These are phyloP conservation scores for Telenomus remus DNA, from an alignment of 1,140 invertebrate genomes.

Conservation along the genomic window DNA sequence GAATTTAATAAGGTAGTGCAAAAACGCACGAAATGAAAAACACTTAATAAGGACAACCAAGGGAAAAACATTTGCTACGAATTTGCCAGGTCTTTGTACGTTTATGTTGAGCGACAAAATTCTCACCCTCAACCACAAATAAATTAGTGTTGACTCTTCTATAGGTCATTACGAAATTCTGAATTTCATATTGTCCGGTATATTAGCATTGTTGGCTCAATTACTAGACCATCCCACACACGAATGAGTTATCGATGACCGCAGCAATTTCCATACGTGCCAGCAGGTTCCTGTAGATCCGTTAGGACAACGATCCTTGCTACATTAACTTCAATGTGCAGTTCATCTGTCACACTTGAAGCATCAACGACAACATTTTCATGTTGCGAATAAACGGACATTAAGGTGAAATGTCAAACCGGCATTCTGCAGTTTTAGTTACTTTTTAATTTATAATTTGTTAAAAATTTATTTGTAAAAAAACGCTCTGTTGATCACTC, in stretches of 20 bases:
- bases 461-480: too few species aligned
- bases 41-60: constrained; percentile 18
- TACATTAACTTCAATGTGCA: constrained; percentile 25
- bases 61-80: constrained; percentile 19
- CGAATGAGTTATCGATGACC: constrained; percentile 54
- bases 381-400: constrained; percentile 2
- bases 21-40: constrained; percentile 24
- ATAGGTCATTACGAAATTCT: constrained; percentile 40
- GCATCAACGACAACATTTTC: constrained; percentile 14
- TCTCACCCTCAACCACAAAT: constrained; percentile 3
- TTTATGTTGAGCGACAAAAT: neutral
- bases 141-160: constrained; percentile 25
- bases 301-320: constrained; percentile 39
- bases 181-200: constrained; percentile 23
- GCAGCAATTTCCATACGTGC: constrained; percentile 56
- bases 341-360: constrained; percentile 27
- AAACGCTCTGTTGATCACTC: too few species aligned
- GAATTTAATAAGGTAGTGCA: constrained; percentile 54
- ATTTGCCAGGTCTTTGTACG: constrained; percentile 8
- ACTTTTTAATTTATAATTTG: too few species aligned
- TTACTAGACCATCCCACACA: constrained; percentile 39
- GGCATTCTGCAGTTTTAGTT: too few species aligned
- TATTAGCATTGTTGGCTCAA: constrained; percentile 45
- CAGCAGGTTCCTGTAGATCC: constrained; percentile 45
- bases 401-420: too few species aligned